phyloP scores from a whole-genome alignment of 2,113 vertebrate genomes.

The Anhinga rufa region DNA sequence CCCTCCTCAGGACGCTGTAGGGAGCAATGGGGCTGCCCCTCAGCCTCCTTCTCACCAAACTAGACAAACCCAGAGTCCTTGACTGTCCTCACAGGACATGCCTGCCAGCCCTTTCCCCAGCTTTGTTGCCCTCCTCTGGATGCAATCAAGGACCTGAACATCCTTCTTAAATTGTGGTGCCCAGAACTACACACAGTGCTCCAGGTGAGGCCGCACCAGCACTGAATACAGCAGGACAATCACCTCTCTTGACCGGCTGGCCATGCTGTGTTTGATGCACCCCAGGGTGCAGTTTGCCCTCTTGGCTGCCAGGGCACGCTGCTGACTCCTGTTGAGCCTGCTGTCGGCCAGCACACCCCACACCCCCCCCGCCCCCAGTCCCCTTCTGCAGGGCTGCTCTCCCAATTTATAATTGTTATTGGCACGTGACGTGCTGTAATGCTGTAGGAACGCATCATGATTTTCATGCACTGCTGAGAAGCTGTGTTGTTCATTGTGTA shows the following conservation, averaged over 20 bases:
- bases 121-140: too few species aligned
- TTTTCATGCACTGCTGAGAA: background rate
- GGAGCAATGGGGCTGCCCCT: too few species aligned
- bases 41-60: too few species aligned
- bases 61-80: too few species aligned
- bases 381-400: background rate
- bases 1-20: too few species aligned
- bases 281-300: background rate
- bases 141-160: too few species aligned
- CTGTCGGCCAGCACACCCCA: background rate
- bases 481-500: accelerated
- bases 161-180: too few species aligned
- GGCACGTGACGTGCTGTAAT: background rate
- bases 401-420: accelerated
- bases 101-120: too few species aligned
- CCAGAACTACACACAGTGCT: background rate
- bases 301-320: background rate
- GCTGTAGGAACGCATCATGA: background rate
- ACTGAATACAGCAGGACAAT: too few species aligned
- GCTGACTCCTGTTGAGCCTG: background rate
- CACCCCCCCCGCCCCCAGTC: too few species aligned
- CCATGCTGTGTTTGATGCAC: background rate
- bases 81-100: too few species aligned
- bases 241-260: background rate
- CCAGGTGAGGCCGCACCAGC: background rate